Base-by-base conservation (phyloP, 2,113 vertebrate species). In the Spermophilus dauricus region DNA sequence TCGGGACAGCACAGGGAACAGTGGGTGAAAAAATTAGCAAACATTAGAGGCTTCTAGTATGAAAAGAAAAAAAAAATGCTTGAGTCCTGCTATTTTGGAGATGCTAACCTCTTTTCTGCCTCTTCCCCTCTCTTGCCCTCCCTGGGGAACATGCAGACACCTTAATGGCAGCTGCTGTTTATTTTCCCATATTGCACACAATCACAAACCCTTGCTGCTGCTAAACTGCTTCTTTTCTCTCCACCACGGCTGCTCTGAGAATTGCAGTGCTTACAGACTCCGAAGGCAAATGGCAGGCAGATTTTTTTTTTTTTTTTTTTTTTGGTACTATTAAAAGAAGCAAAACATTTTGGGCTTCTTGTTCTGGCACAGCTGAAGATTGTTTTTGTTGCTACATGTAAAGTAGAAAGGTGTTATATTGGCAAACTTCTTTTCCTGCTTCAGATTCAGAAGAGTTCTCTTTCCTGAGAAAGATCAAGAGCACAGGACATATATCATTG, bases 321-420 rank as follows among this genome's bases (percentile, higher is more conserved):
- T 80, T 53, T 20, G 7, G 69, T 37, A 30, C 86, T 84, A 45
- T 86, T 90, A 63, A 97, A 95, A 95, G 86, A 48, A 93, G 18
- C 63, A 72, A 96, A 96, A 83, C 82, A 56, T 80, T 61, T 56
- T 7, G 30, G 48, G 20, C 8, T 78, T 94, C 70, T 96, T 78
- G 30, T 78, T n/a, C 85, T 69, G 20, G 86, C 42, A 80, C 51
- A 89, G 53, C 39, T 67, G 48, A 42, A 53, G 45, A 17, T 69
- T 89, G 70, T 48, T 81, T 9, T 45, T 94, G 56, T 88, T 91
- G 9, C 76, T 86, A 30, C 73, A 84, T 34, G 48, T 51, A 91
- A 85, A 95, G 70, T 48, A 89, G 63, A 83, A 76, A 96, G 22
- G 32, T 92, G 58, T 89, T 63, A 42, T 16, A 67, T 10, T 32